These are phyloP conservation scores for Apostichopus leukothele DNA, from an alignment of 53 echinoderm and acorn worm genomes.

Conservation along the genomic window DNA sequence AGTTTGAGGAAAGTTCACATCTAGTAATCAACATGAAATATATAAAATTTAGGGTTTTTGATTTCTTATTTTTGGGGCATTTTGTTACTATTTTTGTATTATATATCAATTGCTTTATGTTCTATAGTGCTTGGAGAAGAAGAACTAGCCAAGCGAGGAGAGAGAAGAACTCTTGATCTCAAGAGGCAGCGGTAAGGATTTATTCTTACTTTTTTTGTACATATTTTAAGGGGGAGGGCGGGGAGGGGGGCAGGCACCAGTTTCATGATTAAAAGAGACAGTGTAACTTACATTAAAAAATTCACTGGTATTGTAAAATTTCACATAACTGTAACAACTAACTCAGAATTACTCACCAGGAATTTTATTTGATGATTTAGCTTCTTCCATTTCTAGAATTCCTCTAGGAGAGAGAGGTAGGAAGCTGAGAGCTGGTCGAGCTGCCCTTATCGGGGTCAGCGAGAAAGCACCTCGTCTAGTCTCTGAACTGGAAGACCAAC, in stretches of 20 bases:
- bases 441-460: conserved; percentile 68
- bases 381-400: conserved; percentile 57
- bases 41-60: neutral
- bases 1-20: neutral
- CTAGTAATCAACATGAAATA: neutral
- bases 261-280: neutral
- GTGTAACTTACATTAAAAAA: neutral
- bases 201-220: neutral
- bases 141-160: conserved; percentile 89
- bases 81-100: neutral
- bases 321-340: too few relatives aligned
- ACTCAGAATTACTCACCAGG: too few relatives aligned
- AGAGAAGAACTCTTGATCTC: conserved; percentile 86
- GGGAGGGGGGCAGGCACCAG: neutral
- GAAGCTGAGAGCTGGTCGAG: conserved; percentile 83
- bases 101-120: neutral
- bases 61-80: neutral
- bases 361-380: neutral
- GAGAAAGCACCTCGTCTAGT: conserved; percentile 89
- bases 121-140: conserved; percentile 84
- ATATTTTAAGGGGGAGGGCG: too few relatives aligned
- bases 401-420: conserved; percentile 94
- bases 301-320: too few relatives aligned
- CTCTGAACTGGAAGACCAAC: conserved; percentile 76
- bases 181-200: conserved; percentile 87